Evolutionary conservation across 1,140 invertebrate genomes (phyloP).

Genomic region (Drosophila saltans): DNA sequence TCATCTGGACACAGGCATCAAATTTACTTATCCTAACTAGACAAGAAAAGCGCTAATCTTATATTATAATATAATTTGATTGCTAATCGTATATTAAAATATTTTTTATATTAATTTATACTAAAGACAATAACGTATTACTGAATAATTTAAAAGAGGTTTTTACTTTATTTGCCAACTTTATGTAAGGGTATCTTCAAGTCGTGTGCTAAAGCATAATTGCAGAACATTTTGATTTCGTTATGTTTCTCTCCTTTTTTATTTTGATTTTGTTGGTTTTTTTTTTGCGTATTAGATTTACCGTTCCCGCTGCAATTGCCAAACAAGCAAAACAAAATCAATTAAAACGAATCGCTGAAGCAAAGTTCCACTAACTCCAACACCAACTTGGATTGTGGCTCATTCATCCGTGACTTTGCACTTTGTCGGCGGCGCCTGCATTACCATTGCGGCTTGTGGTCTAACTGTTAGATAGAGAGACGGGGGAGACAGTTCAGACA

Average conservation of each 20-base stretch:
- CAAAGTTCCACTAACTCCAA: conserved; percentile 61
- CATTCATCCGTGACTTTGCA: conserved; percentile 79
- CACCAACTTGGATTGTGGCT: conserved; percentile 50
- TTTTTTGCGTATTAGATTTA: conserved; percentile 44
- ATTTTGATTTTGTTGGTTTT: background rate
- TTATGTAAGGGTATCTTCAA: background rate
- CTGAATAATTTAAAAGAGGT: too few species aligned
- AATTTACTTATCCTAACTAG: background rate
- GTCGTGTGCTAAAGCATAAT: background rate
- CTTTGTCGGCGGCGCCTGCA: conserved; percentile 57
- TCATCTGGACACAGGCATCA: background rate
- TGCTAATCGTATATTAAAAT: too few species aligned
- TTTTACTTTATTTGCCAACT: too few species aligned
- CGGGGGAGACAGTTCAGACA: conserved; percentile 22
- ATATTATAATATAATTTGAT: too few species aligned
- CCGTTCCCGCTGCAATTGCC: conserved; percentile 47
- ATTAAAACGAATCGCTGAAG: conserved; percentile 76
- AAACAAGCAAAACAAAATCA: conserved; percentile 65
- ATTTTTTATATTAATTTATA: too few species aligned
- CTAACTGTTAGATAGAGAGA: conserved; percentile 21
- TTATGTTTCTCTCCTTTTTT: background rate
- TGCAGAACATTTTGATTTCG: background rate
- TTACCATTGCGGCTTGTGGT: conserved; percentile 22
- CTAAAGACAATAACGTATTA: too few species aligned
- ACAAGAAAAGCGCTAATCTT: background rate